A percentile compares a stretch with the other conserved stretches of the same genome.
Conservation (phyloP, 2,888 invertebrate genomes). For the Eupeodes latifasciatus region DNA sequence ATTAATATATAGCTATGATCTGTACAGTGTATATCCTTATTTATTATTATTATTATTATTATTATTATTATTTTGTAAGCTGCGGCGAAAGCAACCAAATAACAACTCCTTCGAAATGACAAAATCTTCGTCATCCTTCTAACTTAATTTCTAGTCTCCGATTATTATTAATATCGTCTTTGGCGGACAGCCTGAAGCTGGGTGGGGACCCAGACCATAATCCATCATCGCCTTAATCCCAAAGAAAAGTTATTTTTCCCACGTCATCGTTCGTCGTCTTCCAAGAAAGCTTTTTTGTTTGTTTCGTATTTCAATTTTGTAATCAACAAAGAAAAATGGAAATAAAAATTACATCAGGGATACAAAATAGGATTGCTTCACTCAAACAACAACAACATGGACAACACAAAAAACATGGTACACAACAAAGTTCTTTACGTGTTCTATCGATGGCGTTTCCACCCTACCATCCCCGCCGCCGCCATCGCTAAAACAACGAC, state of each 20-base stretch:
- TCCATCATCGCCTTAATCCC: constrained; percentile 38
- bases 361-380: constrained; percentile 15
- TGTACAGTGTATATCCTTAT: constrained; percentile 59
- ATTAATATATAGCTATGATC: constrained; percentile 9
- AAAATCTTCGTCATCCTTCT: constrained; percentile 57
- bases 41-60: constrained; percentile 70
- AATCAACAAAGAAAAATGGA: constrained; percentile 62
- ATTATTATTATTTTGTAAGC: constrained; percentile 73
- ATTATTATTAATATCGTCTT: constrained; percentile 44
- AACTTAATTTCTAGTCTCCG: constrained; percentile 64
- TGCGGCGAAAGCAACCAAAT: constrained; percentile 69
- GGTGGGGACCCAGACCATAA: constrained; percentile 44
- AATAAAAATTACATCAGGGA: constrained; percentile 71
- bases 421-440: constrained; percentile 3
- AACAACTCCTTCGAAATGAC: constrained; percentile 29
- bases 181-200: constrained; percentile 37
- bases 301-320: constrained; percentile 40
- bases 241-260: constrained; percentile 54
- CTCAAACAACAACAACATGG: constrained; percentile 3
- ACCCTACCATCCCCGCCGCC: constrained; percentile 65
- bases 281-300: constrained; percentile 38
- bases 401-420: constrained; percentile 20
- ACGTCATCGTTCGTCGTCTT: constrained; percentile 41
- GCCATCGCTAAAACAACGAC: constrained; percentile 72
- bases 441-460: constrained; percentile 23